These are phyloP conservation scores for Champsocephalus gunnari DNA, from an alignment of 2,797 vertebrate genomes.

Conservation along the genomic window DNA sequence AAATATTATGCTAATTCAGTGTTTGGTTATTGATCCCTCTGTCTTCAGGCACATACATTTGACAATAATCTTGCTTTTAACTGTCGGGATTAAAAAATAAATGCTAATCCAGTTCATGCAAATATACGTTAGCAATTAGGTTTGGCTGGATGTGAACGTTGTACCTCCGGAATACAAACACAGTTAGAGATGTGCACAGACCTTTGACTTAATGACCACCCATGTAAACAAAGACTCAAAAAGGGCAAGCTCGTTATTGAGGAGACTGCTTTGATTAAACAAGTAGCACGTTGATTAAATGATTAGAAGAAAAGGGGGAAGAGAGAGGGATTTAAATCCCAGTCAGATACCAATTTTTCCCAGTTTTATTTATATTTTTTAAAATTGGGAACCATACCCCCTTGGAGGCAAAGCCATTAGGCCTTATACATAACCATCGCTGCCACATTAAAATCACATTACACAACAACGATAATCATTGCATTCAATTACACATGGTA, in stretches of 20 bases:
- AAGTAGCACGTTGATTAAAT: slow-evolving; percentile 78
- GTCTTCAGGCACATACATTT: slow-evolving; percentile 36
- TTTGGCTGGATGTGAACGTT: slow-evolving; percentile 26
- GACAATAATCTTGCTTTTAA: slow-evolving; percentile 55
- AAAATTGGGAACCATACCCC: slow-evolving; percentile 77
- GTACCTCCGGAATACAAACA: slow-evolving; percentile 54
- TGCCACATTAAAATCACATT: slow-evolving; percentile 90
- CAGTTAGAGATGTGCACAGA: slow-evolving; percentile 50
- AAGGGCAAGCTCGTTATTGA: slow-evolving; percentile 76
- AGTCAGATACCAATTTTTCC: slow-evolving; percentile 54
- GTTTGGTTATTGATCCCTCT: slow-evolving; percentile 51
- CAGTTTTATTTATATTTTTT: slow-evolving; percentile 70
- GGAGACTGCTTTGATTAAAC: slow-evolving; percentile 70
- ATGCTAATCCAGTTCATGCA: slow-evolving; percentile 49
- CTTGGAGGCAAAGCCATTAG: slow-evolving; percentile 87
- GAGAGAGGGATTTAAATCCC: slow-evolving; percentile 72
- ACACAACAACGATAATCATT: slow-evolving; percentile 90
- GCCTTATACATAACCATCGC: slow-evolving; percentile 88
- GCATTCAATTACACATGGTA: slow-evolving; percentile 89
- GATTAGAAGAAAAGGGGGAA: slow-evolving; percentile 60
- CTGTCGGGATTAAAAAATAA: slow-evolving; percentile 47
- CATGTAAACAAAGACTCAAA: slow-evolving; percentile 76
- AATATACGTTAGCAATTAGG: slow-evolving; percentile 56
- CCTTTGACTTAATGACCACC: slow-evolving; percentile 68
- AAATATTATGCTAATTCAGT: slow-evolving; percentile 40